A percentile compares a stretch with the other conserved stretches of the same genome.
These are phyloP conservation scores for Microdon myrmicae DNA, from an alignment of 2,888 invertebrate genomes.

Conservation along the genomic window DNA sequence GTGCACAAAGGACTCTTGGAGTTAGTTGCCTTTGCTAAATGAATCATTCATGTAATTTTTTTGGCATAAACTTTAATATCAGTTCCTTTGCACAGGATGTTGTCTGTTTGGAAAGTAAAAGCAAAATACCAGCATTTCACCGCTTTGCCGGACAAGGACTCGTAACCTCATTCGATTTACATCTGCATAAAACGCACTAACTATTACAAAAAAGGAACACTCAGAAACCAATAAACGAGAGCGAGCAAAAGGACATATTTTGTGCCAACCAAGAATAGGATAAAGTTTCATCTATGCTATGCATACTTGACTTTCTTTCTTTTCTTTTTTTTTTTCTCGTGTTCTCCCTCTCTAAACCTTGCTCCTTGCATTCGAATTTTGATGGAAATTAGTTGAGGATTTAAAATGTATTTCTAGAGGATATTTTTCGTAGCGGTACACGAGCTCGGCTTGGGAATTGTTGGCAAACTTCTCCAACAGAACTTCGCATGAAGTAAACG, in stretches of 20 bases:
- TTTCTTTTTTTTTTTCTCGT: too few species aligned
- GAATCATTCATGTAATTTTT: slow-evolving; percentile 46
- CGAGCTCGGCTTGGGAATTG: background rate
- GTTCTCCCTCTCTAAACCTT: too few species aligned
- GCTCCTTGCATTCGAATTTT: slow-evolving; percentile 19
- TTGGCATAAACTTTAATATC: slow-evolving; percentile 30
- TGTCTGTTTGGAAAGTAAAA: slow-evolving; percentile 14
- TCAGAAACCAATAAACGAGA: background rate
- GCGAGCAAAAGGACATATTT: slow-evolving; percentile 1
- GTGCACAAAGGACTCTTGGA: slow-evolving; percentile 27
- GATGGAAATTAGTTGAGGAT: slow-evolving; percentile 27
- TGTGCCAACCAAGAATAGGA: slow-evolving; percentile 3
- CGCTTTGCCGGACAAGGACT: too few species aligned
- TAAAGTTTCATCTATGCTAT: slow-evolving; percentile 30
- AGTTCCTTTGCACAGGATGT: slow-evolving; percentile 4
- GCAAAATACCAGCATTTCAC: too few species aligned
- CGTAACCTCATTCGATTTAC: too few species aligned
- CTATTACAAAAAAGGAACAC: too few species aligned
- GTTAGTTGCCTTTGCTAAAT: slow-evolving; percentile 15
- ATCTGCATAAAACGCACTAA: too few species aligned
- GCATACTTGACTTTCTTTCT: background rate
- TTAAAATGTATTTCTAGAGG: slow-evolving; percentile 17
- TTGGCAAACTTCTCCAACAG: background rate
- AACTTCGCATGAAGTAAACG: slow-evolving; percentile 1
- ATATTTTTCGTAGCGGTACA: background rate